Conservation (phyloP, 2,113 vertebrate species). For the Bos indicus region DNA sequence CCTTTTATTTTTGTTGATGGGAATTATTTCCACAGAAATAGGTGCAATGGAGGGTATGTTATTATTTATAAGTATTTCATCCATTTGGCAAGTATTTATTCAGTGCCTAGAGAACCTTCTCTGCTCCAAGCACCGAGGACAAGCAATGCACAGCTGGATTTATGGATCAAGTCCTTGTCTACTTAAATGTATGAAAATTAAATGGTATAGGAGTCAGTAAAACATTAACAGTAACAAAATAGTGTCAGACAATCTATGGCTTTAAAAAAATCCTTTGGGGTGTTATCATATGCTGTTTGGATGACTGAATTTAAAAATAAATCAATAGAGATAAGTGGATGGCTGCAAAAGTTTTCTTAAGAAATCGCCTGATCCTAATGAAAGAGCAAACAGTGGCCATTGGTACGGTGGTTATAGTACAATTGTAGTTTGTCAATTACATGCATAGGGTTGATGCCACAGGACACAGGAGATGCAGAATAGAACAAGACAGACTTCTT, state of each 20-base stretch:
- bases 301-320: not conserved
- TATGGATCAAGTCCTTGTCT: not conserved
- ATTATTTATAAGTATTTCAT: not conserved
- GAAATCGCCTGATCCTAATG: not conserved
- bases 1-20: conserved; percentile 54
- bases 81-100: not conserved
- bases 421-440: not conserved
- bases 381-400: not conserved
- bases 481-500: not conserved
- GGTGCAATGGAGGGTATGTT: not conserved
- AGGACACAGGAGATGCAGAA: not conserved
- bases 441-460: not conserved
- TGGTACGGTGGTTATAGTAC: not conserved
- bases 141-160: too few relatives aligned
- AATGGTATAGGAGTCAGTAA: not conserved
- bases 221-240: not conserved
- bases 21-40: conserved; percentile 35
- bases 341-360: not conserved
- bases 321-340: not conserved
- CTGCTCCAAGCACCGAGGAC: not conserved
- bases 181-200: not conserved
- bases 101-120: not conserved
- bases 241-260: not conserved
- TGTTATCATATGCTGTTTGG: not conserved
- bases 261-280: not conserved